Evolutionary conservation across 2,888 invertebrate genomes (phyloP).

Genomic region (Melanostoma scalare): DNA sequence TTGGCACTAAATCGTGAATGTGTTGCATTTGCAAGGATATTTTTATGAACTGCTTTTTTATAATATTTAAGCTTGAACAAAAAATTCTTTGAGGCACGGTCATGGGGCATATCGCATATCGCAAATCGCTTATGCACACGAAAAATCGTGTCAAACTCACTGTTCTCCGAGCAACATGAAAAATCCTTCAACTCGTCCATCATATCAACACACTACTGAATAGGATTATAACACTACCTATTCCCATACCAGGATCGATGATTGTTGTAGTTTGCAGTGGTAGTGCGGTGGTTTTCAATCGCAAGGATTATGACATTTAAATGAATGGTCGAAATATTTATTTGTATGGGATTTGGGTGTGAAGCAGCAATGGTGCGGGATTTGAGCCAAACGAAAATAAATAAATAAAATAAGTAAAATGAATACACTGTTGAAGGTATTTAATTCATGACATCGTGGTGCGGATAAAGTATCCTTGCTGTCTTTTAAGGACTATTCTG

Average conservation of each 20-base stretch:
- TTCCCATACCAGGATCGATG: constrained; percentile 34
- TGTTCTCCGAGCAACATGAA: background rate
- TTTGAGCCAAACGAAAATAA: background rate
- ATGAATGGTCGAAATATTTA: constrained; percentile 43
- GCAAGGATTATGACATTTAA: constrained; percentile 57
- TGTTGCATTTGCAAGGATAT: constrained; percentile 23
- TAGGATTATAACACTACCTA: constrained; percentile 8
- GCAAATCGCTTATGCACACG: no score
- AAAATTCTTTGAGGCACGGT: no score
- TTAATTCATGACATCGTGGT: constrained; percentile 24
- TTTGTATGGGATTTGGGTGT: constrained; percentile 48
- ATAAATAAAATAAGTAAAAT: constrained; percentile 4
- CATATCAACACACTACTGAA: constrained; percentile 46
- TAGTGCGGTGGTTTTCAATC: constrained; percentile 46
- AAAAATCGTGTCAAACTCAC: no score
- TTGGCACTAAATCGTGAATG: constrained; percentile 12
- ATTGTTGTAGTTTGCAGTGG: constrained; percentile 8
- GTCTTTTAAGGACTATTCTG: background rate
- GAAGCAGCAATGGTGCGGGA: background rate
- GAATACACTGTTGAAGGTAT: constrained; percentile 17
- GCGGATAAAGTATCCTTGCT: constrained; percentile 3
- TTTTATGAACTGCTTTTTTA: background rate
- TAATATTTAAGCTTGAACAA: no score
- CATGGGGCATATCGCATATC: no score
- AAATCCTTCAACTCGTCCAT: constrained; percentile 48